Percentiles rank a stretch among this genome's conserved stretches.
Conservation (phyloP, 2,888 invertebrate genomes). For the Chrysopilus asiliformis region DNA sequence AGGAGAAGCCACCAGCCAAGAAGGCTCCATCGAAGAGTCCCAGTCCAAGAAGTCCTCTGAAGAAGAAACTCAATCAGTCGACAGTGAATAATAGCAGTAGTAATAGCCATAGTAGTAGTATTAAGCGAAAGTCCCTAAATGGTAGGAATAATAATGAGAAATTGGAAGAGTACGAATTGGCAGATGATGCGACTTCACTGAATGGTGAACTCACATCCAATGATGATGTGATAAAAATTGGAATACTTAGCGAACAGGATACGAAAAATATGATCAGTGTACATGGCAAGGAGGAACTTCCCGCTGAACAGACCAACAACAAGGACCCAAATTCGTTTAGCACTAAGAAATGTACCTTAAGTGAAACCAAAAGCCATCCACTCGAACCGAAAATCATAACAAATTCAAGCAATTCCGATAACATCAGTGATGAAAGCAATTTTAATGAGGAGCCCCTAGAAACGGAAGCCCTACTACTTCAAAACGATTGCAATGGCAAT, state of each 20-base stretch:
- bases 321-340: slow-evolving; percentile 14
- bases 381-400: no score
- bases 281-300: slow-evolving; percentile 58
- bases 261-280: slow-evolving; percentile 39
- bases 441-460: slow-evolving; percentile 10
- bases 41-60: background rate
- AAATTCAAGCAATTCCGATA: background rate
- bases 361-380: slow-evolving; percentile 29
- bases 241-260: slow-evolving; percentile 37
- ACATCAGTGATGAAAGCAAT: slow-evolving; percentile 9
- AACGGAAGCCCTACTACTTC: no score
- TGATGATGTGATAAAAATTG: slow-evolving; percentile 35
- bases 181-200: slow-evolving; percentile 39
- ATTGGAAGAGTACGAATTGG: slow-evolving; percentile 42
- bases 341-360: slow-evolving; percentile 26
- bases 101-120: slow-evolving; percentile 5
- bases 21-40: slow-evolving; percentile 5
- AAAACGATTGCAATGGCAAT: slow-evolving; percentile 20
- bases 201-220: slow-evolving; percentile 26
- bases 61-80: background rate
- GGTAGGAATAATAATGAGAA: slow-evolving; percentile 19
- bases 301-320: slow-evolving; percentile 36
- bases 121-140: slow-evolving; percentile 16
- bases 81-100: slow-evolving; percentile 5
- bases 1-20: slow-evolving; percentile 9